Conservation (phyloP, 2,113 vertebrate genomes). For the Scomber colias region DNA sequence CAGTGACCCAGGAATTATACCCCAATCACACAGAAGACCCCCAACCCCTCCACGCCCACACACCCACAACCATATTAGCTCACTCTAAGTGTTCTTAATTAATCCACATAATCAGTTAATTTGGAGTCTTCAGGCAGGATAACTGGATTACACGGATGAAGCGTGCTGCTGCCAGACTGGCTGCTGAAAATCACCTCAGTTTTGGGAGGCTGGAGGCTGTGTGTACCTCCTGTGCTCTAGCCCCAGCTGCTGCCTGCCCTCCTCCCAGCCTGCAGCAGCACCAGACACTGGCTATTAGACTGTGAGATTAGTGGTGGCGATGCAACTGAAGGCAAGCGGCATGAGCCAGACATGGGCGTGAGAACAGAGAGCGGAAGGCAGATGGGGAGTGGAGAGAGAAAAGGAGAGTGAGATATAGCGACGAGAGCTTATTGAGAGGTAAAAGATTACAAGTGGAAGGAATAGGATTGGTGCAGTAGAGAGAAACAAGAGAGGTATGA, state of each 20-base stretch:
- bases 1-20: constrained; percentile 4
- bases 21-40: constrained; percentile 20
- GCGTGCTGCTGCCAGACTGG: constrained; percentile 5
- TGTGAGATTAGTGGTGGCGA: constrained; percentile 37
- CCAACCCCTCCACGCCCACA: background rate
- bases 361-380: constrained; percentile 20
- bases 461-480: background rate
- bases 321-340: constrained; percentile 13
- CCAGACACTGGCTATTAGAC: constrained; percentile 42
- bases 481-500: constrained; percentile 12
- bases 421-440: constrained; percentile 21
- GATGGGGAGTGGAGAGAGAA: constrained; percentile 21
- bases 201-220: constrained; percentile 10
- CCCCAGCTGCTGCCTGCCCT: constrained; percentile 51
- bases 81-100: constrained; percentile 41
- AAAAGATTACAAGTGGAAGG: constrained; percentile 1
- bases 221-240: background rate
- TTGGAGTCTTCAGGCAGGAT: constrained; percentile 28
- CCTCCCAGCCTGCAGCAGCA: constrained; percentile 10
- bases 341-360: constrained; percentile 2
- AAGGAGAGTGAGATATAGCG: constrained; percentile 12
- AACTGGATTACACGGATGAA: constrained; percentile 48
- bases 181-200: constrained; percentile 42
- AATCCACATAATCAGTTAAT: constrained; percentile 56
- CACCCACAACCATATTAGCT: constrained; percentile 22